Evolutionary conservation across 2,888 invertebrate species (phyloP), one percentile per base, ranked within the genome.

Genomic region (Stenolophus ochropezus): DNA sequence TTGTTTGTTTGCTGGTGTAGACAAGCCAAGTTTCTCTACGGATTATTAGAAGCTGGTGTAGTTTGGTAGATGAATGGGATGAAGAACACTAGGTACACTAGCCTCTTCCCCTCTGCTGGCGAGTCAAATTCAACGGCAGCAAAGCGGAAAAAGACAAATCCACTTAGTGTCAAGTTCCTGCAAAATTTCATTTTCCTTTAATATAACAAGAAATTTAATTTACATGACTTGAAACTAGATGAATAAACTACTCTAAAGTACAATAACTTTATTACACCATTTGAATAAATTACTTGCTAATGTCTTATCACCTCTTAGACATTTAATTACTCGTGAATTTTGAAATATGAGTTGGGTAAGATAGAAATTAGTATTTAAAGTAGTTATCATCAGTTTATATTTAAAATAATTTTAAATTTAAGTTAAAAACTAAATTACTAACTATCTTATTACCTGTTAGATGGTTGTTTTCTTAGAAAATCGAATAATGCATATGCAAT

Each of bases 121-220:
- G 91, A 87, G 88, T 89, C 86, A 85, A 88, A 88, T 85, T 85
- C 86, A 90, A 87, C 92, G 91, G 91, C 92, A 92, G 91, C 91
- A 92, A 92, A 92, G 91, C 91, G 91, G 92, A 92, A 92, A 92
- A 92, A 92, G 92, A 92, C 92, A 92, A 88, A 91, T 90, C 89
- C 91, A 90, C 90, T 85, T 84, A 69, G 21, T 33, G 69, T 27
- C 20, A 11, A 56, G 6, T 42, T 47, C 77, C 23, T 42, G 42
- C 20, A 56, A 61, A 42, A 42, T 42, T 42, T 42, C 6, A 42
- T 42, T 42, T 42, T 42, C 33, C 33, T 42, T 42, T 42, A 42
- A 42, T 42, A 42, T 11, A 42, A 11, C 33, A 42, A 42, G 33
- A 16, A 69, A 69, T 27, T 65, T 23, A 65, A 14, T 21, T 14